A percentile compares a stretch with the other conserved stretches of the same genome.
phyloP scores from a whole-genome alignment of 2,797 vertebrate species.

The Ctenopoma multispine region DNA sequence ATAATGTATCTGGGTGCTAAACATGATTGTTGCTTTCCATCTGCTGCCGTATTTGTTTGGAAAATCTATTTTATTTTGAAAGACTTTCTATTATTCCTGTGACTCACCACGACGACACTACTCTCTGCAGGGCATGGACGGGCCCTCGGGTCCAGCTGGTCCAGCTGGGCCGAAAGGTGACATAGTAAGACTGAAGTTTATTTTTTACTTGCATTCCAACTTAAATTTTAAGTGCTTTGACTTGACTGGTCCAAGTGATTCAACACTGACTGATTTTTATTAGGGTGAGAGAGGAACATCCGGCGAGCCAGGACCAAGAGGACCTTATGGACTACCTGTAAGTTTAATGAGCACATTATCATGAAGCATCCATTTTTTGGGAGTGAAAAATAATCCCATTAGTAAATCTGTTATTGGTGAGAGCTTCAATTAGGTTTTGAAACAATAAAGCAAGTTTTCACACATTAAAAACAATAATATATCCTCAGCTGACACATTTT shows the following conservation, averaged over 20 bases:
- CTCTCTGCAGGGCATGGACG: constrained; percentile 90
- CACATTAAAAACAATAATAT: too few relatives aligned
- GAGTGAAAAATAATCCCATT: background rate
- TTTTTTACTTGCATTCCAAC: too few relatives aligned
- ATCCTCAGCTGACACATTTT: background rate
- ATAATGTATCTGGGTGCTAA: constrained; percentile 21
- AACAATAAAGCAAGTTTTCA: too few relatives aligned
- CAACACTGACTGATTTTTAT: constrained; percentile 43
- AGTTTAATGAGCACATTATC: constrained; percentile 72
- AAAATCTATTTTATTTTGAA: constrained; percentile 26
- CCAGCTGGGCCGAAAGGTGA: constrained; percentile 98
- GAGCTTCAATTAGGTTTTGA: too few relatives aligned
- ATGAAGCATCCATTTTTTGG: background rate
- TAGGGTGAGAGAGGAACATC: constrained; percentile 92
- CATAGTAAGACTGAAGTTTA: constrained; percentile 86
- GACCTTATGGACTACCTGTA: constrained; percentile 97
- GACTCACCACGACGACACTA: constrained; percentile 35
- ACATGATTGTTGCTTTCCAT: constrained; percentile 42
- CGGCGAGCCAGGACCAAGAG: constrained; percentile 94
- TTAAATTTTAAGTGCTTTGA: accelerated
- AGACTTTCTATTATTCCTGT: background rate
- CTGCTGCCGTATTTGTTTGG: constrained; percentile 11
- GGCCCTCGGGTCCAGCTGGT: constrained; percentile 91
- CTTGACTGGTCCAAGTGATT: background rate
- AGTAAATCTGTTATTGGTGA: too few relatives aligned